Evolutionary conservation across 2,888 invertebrate species (phyloP), one percentile per base, ranked within the genome.

Genomic region (Entomobrya proxima): DNA sequence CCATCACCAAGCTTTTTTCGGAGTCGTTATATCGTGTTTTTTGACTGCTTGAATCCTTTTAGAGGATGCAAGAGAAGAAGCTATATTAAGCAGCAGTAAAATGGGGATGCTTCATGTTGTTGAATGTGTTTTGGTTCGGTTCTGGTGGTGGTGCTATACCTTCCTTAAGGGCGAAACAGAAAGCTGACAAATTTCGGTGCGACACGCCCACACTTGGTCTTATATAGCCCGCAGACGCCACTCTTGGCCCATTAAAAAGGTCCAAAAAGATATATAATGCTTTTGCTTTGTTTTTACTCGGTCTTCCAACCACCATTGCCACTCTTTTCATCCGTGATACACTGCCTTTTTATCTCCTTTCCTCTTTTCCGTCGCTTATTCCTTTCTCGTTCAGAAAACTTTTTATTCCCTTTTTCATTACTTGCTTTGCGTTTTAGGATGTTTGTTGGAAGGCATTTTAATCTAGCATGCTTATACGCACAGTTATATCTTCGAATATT

Each of bases 181-280:
- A 88, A 89, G 89, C 89, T 90, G 89, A 90, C 90, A 90, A 90
- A 90, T 90, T 90, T 89, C 90, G 88, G 88, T 81, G 87, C 77
- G 90, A 90, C 89, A 90, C 90, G 90, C 90, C 90, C 89, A 89
- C 89, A 89, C 89, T 90, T 88, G 87, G 87, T 89, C 89, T 89
- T 88, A 89, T 89, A 89, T 87, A 89, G 88, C 88, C 89, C 88
- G 88, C 88, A 89, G 89, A 89, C 89, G 89, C 89, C 88, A 89
- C 89, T 89, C 88, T 88, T 87, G 88, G 85, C 88, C 89, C 89
- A 90, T 90, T 90, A 90, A 90, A 88, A 89, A 90, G 87, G 87
- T 88, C 86, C 87, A 90, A 89, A 87, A 80, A 85, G 87, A 84
- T 87, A 69, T n/a, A n/a, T 78, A 86, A 86, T 88, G 88, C 78